Percentiles rank a stretch among this genome's conserved stretches.
These are phyloP conservation scores for Chloroclystis v-ata DNA, from an alignment of 2,888 invertebrate genomes.

Conservation along the genomic window DNA sequence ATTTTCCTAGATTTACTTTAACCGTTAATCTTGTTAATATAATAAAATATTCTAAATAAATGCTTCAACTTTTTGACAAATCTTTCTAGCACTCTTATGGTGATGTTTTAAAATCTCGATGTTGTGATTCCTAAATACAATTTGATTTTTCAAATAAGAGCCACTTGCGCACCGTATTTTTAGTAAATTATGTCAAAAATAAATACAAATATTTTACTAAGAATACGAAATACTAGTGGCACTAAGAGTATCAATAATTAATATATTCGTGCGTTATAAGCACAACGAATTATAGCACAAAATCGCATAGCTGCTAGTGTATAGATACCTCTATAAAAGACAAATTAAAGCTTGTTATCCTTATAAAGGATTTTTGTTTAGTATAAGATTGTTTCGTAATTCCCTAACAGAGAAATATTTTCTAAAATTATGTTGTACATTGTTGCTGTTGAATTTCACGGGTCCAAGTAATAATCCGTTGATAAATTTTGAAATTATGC, in stretches of 20 bases:
- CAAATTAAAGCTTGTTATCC: constrained; percentile 74
- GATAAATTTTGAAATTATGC: constrained; percentile 43
- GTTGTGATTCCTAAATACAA: constrained; percentile 29
- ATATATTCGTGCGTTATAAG: constrained; percentile 44
- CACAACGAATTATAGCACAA: constrained; percentile 62
- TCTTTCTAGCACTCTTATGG: constrained; percentile 15
- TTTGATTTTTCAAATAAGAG: constrained; percentile 39
- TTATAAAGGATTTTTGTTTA: constrained; percentile 69
- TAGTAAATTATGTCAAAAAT: constrained; percentile 14
- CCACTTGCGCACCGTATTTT: too few species aligned
- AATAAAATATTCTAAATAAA: constrained; percentile 2
- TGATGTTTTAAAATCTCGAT: constrained; percentile 21
- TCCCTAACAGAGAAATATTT: constrained; percentile 61
- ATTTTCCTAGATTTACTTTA: constrained; percentile 10
- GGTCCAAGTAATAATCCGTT: constrained; percentile 61
- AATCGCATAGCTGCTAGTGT: constrained; percentile 55
- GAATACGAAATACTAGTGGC: not conserved
- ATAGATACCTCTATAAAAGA: constrained; percentile 67
- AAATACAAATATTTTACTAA: too few species aligned
- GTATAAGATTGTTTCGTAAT: constrained; percentile 59
- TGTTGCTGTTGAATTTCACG: constrained; percentile 66
- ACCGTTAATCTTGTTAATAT: constrained; percentile 7
- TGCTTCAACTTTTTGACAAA: constrained; percentile 17
- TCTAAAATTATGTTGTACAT: constrained; percentile 64
- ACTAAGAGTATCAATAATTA: constrained; percentile 19